phyloP scores from a whole-genome alignment of 1,140 invertebrate genomes.

The Pinna nobilis region DNA sequence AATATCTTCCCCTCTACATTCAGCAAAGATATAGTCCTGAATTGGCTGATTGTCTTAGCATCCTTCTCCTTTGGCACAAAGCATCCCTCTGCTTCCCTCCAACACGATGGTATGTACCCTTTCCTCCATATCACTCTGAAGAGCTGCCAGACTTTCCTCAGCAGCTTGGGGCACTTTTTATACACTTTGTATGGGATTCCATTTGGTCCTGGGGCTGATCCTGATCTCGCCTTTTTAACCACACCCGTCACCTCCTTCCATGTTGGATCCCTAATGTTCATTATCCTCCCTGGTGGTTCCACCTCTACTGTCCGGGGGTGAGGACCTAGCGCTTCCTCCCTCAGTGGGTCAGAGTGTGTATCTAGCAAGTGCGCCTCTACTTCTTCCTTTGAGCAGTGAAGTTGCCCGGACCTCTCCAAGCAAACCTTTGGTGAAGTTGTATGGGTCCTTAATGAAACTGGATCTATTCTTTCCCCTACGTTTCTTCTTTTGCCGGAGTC shows the following conservation, averaged over 20 bases:
- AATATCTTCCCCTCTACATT: conserved; percentile 38
- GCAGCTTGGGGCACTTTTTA: conserved; percentile 25
- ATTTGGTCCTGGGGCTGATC: conserved; percentile 27
- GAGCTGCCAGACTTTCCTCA: conserved; percentile 6
- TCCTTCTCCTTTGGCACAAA: conserved; percentile 35
- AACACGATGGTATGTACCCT: neutral
- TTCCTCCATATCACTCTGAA: conserved; percentile 9
- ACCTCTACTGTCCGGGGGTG: neutral
- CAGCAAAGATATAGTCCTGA: conserved; percentile 31
- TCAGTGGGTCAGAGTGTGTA: conserved; percentile 13
- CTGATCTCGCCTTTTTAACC: conserved; percentile 17
- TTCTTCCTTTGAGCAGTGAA: conserved; percentile 16
- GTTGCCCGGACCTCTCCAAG: neutral
- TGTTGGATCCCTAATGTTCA: neutral
- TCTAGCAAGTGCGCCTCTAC: conserved; percentile 5
- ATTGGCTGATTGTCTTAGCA: conserved; percentile 15
- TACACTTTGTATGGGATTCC: conserved; percentile 32
- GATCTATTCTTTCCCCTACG: conserved; percentile 18
- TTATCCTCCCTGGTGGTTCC: neutral
- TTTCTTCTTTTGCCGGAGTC: conserved; percentile 5
- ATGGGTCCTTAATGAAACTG: conserved; percentile 23
- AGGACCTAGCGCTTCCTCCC: conserved; percentile 7
- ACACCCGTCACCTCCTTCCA: conserved; percentile 19
- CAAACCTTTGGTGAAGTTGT: conserved; percentile 15
- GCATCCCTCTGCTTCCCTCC: conserved; percentile 27